Conservation (phyloP, 2,113 vertebrate genomes). For the Hippocampus zosterae region DNA sequence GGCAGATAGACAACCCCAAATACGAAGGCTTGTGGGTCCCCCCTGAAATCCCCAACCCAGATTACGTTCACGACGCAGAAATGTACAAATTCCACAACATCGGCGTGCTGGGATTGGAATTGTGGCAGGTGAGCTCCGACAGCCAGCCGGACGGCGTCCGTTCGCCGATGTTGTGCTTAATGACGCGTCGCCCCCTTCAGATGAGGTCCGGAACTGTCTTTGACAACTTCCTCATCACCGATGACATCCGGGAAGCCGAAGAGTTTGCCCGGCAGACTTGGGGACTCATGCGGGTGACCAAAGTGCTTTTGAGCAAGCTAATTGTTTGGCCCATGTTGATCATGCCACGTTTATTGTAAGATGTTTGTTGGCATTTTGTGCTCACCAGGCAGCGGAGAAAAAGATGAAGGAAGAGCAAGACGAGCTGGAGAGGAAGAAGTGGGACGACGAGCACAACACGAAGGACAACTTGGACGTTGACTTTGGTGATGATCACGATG, state of each 20-base stretch:
- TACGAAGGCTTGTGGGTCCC: constrained; percentile 79
- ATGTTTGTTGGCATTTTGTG: not conserved
- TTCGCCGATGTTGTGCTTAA: not conserved
- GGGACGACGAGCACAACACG: constrained; percentile 11
- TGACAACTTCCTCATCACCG: constrained; percentile 78
- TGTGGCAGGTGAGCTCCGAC: constrained; percentile 76
- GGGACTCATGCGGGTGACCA: constrained; percentile 71
- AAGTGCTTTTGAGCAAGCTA: too few relatives aligned
- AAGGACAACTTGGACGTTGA: constrained; percentile 21
- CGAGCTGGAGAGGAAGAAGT: constrained; percentile 49
- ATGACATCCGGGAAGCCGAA: constrained; percentile 75
- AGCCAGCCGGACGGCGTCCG: not conserved
- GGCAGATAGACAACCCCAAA: constrained; percentile 72
- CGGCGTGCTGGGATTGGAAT: constrained; percentile 75
- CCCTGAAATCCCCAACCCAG: constrained; percentile 72
- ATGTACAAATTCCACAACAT: constrained; percentile 77
- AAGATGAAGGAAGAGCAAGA: constrained; percentile 65
- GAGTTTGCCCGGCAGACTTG: constrained; percentile 76
- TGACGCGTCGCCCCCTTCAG: constrained; percentile 41
- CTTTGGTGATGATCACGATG: constrained; percentile 38
- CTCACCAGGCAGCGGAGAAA: constrained; percentile 57
- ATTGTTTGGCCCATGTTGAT: not conserved
- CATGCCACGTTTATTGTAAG: too few relatives aligned
- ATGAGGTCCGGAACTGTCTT: constrained; percentile 83
- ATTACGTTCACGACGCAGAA: constrained; percentile 53